These are phyloP conservation scores for Drosophila ambigua DNA, from an alignment of 1,140 invertebrate species.

Conservation along the genomic window DNA sequence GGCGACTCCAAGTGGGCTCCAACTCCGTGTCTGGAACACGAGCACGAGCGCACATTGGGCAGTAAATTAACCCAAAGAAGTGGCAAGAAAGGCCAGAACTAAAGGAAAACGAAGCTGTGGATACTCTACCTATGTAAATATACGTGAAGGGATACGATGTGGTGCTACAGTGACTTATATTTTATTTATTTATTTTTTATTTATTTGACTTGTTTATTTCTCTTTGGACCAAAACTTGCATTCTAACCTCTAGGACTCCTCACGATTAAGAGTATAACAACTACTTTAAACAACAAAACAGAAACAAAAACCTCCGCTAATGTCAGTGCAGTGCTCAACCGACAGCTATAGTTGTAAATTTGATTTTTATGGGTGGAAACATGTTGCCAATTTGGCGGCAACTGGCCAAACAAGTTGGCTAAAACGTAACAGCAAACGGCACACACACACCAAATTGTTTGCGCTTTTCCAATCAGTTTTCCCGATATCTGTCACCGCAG, in stretches of 20 bases:
- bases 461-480: slow-evolving; percentile 46
- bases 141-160: too few species aligned
- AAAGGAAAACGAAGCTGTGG: too few species aligned
- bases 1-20: slow-evolving; percentile 29
- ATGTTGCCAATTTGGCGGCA: slow-evolving; percentile 70
- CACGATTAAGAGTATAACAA: too few species aligned
- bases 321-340: slow-evolving; percentile 34
- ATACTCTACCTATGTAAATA: too few species aligned
- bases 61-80: slow-evolving; percentile 56
- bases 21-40: slow-evolving; percentile 30
- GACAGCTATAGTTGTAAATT: slow-evolving; percentile 79
- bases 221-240: too few species aligned
- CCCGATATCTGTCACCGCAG: slow-evolving; percentile 68
- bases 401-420: slow-evolving; percentile 55
- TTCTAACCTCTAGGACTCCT: too few species aligned
- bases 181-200: too few species aligned
- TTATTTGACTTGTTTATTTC: too few species aligned
- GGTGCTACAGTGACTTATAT: too few species aligned
- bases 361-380: slow-evolving; percentile 76
- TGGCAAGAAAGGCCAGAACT: too few species aligned
- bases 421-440: slow-evolving; percentile 5
- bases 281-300: too few species aligned
- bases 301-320: slow-evolving; percentile 16
- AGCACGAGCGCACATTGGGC: slow-evolving; percentile 37
- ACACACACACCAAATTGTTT: slow-evolving; percentile 13